Conservation (phyloP, 2,888 invertebrate genomes). For the Glaucopsyche alexis region DNA sequence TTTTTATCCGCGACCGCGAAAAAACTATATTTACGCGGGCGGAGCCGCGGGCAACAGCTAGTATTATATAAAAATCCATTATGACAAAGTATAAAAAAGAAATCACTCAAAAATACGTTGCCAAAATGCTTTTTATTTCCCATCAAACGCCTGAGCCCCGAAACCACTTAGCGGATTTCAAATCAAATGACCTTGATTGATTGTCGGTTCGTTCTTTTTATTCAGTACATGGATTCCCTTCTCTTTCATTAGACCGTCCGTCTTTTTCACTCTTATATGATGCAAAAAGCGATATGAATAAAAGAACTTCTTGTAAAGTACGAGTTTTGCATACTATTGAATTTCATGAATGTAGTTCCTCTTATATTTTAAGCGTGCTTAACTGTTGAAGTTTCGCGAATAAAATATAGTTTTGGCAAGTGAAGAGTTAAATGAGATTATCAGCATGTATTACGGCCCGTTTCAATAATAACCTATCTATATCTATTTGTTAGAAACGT, state of each 20-base stretch:
- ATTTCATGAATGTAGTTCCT: constrained; percentile 19
- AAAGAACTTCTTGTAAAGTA: constrained; percentile 26
- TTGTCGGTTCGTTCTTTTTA: constrained; percentile 34
- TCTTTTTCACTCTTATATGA: constrained; percentile 1
- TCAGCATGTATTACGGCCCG: background rate
- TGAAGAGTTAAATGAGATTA: background rate
- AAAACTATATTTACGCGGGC: too few species aligned
- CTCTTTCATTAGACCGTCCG: background rate
- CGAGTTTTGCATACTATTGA: constrained; percentile 25
- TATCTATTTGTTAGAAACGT: too few species aligned
- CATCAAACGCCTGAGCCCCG: constrained; percentile 8
- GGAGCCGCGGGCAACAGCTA: too few species aligned
- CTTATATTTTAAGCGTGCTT: constrained; percentile 4
- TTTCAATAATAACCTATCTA: too few species aligned
- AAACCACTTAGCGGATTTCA: constrained; percentile 38
- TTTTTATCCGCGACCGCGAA: too few species aligned
- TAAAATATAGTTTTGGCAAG: background rate
- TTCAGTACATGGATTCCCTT: background rate
- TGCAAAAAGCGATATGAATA: constrained; percentile 16
- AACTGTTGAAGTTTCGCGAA: background rate
- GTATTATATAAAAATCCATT: too few species aligned
- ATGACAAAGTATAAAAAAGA: background rate
- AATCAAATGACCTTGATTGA: constrained; percentile 60
- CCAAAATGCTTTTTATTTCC: constrained; percentile 24
- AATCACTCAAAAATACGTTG: constrained; percentile 7